phyloP scores from a whole-genome alignment of 2,888 invertebrate genomes.

The Acleris cristana region DNA sequence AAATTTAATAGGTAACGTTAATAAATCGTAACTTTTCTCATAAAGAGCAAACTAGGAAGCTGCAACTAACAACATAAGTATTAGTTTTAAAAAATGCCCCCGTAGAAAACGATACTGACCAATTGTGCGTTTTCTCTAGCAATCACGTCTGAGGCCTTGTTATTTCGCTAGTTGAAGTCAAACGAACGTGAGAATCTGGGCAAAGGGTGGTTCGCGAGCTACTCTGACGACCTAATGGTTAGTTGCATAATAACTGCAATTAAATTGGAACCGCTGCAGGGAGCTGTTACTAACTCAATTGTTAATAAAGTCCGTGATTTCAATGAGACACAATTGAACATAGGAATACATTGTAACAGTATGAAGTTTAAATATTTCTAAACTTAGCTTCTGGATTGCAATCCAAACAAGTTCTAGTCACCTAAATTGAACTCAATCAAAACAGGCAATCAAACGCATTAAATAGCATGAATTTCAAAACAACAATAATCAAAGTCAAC shows the following conservation, averaged over 20 bases:
- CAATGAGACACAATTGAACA: neutral
- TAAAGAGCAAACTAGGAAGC: slow-evolving; percentile 14
- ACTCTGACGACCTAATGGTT: slow-evolving; percentile 55
- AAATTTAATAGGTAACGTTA: slow-evolving; percentile 20
- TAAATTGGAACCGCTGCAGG: slow-evolving; percentile 57
- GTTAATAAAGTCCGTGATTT: slow-evolving; percentile 43
- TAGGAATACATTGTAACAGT: too few species aligned
- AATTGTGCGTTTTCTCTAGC: slow-evolving; percentile 30
- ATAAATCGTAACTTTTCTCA: slow-evolving; percentile 27
- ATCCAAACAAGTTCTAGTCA: too few species aligned
- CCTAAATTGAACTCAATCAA: too few species aligned
- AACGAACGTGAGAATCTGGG: slow-evolving; percentile 54
- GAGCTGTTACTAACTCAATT: slow-evolving; percentile 44
- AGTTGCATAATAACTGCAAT: slow-evolving; percentile 70
- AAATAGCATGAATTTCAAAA: too few species aligned
- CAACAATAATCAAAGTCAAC: too few species aligned
- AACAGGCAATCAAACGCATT: too few species aligned
- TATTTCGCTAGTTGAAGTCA: slow-evolving; percentile 53
- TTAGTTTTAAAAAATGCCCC: slow-evolving; percentile 14
- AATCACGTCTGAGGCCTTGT: slow-evolving; percentile 35
- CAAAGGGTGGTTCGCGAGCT: slow-evolving; percentile 49
- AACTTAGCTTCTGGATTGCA: too few species aligned
- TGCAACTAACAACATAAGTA: neutral
- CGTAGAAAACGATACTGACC: slow-evolving; percentile 20
- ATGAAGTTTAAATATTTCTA: too few species aligned